Evolutionary conservation across 1,140 invertebrate species (phyloP), one percentile per base, ranked within the genome.

Genomic region (Schlechtendalia chinensis): DNA sequence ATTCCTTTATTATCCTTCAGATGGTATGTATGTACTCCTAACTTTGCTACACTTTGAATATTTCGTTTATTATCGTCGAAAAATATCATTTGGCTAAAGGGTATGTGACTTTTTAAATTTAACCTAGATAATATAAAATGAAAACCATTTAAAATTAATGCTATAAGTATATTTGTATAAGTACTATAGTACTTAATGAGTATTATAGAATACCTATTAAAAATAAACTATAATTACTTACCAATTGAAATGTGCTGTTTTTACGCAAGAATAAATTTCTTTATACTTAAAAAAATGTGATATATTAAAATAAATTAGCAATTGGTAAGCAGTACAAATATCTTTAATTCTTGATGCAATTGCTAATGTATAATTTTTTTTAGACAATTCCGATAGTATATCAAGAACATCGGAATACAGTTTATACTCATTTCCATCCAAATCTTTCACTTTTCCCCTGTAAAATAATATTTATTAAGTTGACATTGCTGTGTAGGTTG

Each of bases 331-430:
- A 11, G 82, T 82, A 22, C 75, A 47, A 59, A 83, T 82, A 81
- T 83, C 81, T 82, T 82, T 59, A 58, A 83, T 83, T 63, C 83
- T 81, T 22, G 83, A 84, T 19, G 83, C 83, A 45, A 83, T 59
- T 2, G 58, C 82, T 32, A 84, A 69, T 22, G 8, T 69, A 47
- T 74, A 80, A 53, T 71, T 80, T 53, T 72, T n/a, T 0, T 54
- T 59, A 0, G 19, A 24, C 24, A 82, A 54, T 71, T 71, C 53
- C n/a, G 1, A n/a, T 27, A 84, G 58, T 63, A 82, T 74, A 27
- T 79, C 67, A 24, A 58, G 16, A 5, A 82, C 65, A 22, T 69
- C 39, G 11, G 65, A 39, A 69, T 45, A 69, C 22, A 69, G 22
- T 69, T 39, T 5, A 69, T 69, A 69, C 12, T 47, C n/a, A 24